A percentile compares a stretch with the other conserved stretches of the same genome.
Conservation (phyloP, 1,140 invertebrate species). For the Armadillidium nasatum region DNA sequence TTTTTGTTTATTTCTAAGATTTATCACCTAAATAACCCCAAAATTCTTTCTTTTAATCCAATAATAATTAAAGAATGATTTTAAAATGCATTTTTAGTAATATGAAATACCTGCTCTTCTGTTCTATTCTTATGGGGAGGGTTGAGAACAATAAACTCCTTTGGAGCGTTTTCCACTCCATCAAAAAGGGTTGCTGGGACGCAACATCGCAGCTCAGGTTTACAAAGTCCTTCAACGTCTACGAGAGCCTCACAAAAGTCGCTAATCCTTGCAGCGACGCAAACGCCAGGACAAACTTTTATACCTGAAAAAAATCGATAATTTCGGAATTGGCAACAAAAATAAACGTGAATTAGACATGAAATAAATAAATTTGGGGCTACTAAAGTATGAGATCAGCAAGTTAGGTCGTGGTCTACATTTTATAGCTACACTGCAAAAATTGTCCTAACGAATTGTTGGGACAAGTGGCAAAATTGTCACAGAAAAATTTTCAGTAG, state of each 20-base stretch:
- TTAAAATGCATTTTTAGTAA: neutral
- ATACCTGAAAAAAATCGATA: neutral
- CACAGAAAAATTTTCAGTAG: too few relatives aligned
- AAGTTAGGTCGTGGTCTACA: too few relatives aligned
- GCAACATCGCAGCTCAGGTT: slow-evolving; percentile 57
- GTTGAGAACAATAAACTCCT: slow-evolving; percentile 62
- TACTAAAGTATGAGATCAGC: too few relatives aligned
- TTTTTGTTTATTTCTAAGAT: too few relatives aligned
- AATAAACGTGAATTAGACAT: too few relatives aligned
- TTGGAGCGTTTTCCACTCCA: slow-evolving; percentile 60
- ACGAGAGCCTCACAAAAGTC: slow-evolving; percentile 80
- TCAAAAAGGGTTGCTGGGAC: slow-evolving; percentile 59
- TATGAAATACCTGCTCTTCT: slow-evolving; percentile 29
- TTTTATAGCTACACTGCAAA: too few relatives aligned
- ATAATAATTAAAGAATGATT: neutral
- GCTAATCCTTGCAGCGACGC: slow-evolving; percentile 70
- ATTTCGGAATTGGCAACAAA: neutral
- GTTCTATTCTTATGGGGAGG: slow-evolving; percentile 28
- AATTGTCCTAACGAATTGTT: too few relatives aligned
- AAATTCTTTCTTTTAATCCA: neutral
- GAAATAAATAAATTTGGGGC: too few relatives aligned
- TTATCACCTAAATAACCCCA: neutral
- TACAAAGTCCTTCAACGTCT: slow-evolving; percentile 63
- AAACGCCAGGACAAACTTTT: slow-evolving; percentile 66
- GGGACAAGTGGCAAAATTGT: too few relatives aligned